phyloP scores from a whole-genome alignment of 2,797 vertebrate genomes.

The Psittacula echo region DNA sequence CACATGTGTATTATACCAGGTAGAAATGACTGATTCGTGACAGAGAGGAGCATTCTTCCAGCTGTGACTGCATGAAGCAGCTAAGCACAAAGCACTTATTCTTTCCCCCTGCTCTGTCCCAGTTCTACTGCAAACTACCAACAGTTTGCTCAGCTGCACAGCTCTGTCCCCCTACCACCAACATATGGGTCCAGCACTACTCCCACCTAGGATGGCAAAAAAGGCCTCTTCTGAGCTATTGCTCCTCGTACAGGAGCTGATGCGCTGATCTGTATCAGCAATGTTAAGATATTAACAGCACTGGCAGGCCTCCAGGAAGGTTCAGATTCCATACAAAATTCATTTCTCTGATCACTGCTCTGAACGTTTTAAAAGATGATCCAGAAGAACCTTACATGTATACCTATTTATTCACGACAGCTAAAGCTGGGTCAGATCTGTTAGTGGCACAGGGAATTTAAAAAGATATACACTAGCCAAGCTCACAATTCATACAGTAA shows the following conservation, averaged over 20 bases:
- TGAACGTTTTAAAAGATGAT: background rate
- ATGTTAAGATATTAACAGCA: background rate
- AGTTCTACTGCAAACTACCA: background rate
- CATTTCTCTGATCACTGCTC: background rate
- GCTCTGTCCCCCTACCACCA: background rate
- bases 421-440: background rate
- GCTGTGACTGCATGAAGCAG: background rate
- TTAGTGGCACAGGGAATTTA: background rate
- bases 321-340: background rate
- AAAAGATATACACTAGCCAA: background rate
- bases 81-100: background rate
- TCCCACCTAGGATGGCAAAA: background rate
- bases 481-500: background rate
- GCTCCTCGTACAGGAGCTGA: background rate
- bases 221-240: background rate
- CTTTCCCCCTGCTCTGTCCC: background rate
- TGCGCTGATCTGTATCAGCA: background rate
- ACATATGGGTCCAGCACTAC: rapidly evolving
- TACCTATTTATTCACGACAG: background rate
- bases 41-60: background rate
- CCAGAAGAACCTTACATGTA: background rate
- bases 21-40: background rate
- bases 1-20: background rate
- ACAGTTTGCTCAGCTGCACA: rapidly evolving
- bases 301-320: background rate